These are phyloP conservation scores for Corythornis leucogaster DNA, from an alignment of 2,797 vertebrate genomes.

Conservation along the genomic window DNA sequence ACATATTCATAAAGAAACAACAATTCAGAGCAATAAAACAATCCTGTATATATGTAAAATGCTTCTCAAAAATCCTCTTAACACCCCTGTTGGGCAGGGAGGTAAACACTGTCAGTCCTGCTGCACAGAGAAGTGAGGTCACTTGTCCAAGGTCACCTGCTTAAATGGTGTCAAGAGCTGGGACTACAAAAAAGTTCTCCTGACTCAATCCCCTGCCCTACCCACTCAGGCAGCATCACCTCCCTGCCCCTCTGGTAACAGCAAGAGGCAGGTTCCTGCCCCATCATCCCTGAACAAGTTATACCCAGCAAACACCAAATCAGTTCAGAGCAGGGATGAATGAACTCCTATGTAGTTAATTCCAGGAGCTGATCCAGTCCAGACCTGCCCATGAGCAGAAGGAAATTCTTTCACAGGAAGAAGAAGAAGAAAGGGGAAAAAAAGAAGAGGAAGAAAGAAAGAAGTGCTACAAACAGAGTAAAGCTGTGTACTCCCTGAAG, in stretches of 20 bases:
- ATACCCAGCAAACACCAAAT: conserved; percentile 22
- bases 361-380: conserved; percentile 59
- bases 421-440: not conserved
- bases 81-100: not conserved
- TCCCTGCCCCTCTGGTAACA: not conserved
- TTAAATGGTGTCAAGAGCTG: not conserved
- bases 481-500: not conserved
- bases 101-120: not conserved
- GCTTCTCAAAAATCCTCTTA: not conserved
- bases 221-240: not conserved
- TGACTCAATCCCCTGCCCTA: not conserved
- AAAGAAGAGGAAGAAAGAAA: not conserved
- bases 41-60: not conserved
- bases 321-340: conserved; percentile 37
- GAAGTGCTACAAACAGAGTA: not conserved
- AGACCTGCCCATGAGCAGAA: conserved; percentile 32
- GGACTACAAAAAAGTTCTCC: not conserved
- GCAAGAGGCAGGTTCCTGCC: not conserved
- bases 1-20: conserved; percentile 43
- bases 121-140: not conserved
- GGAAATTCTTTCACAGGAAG: conserved; percentile 43
- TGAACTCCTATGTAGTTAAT: conserved; percentile 18
- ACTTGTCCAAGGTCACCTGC: conserved; percentile 25
- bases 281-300: conserved; percentile 27
- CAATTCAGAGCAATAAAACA: conserved; percentile 29